Percentiles rank a stretch among this genome's conserved stretches.
phyloP scores from a whole-genome alignment of 2,113 vertebrate genomes.

The Haemorhous mexicanus region DNA sequence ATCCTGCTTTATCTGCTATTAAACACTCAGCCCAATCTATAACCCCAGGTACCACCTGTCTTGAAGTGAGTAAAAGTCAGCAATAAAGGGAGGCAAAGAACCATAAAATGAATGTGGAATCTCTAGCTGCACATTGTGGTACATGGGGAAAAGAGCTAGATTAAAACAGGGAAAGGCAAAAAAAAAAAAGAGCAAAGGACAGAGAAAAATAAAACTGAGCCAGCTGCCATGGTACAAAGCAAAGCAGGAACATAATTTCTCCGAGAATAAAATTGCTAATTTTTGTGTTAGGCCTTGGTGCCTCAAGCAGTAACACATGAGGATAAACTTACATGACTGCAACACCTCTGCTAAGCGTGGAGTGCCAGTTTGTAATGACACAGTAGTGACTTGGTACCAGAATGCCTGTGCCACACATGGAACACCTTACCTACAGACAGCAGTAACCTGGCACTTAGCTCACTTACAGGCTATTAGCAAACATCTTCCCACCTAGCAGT shows the following conservation, averaged over 20 bases:
- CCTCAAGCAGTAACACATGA: background rate
- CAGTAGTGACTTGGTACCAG: background rate
- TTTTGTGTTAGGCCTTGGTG: background rate
- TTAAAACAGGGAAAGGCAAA: background rate
- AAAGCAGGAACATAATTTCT: background rate
- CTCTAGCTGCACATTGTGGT: background rate
- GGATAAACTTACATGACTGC: background rate
- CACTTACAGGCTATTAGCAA: background rate
- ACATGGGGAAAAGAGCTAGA: background rate
- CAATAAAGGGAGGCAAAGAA: background rate
- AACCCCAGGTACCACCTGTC: background rate
- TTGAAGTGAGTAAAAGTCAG: background rate
- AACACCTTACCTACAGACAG: background rate
- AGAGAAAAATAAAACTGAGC: background rate
- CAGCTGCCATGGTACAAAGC: background rate
- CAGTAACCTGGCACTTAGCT: background rate
- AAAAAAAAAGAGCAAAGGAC: background rate
- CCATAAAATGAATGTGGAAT: background rate
- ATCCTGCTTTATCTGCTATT: background rate
- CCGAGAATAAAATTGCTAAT: background rate
- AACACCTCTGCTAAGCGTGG: accelerated
- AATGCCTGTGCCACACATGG: background rate
- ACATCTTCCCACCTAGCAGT: background rate
- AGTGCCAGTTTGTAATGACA: background rate
- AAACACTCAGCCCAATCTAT: background rate